phyloP scores from a whole-genome alignment of 1,140 invertebrate genomes.

The Thereuonema tuberculata region DNA sequence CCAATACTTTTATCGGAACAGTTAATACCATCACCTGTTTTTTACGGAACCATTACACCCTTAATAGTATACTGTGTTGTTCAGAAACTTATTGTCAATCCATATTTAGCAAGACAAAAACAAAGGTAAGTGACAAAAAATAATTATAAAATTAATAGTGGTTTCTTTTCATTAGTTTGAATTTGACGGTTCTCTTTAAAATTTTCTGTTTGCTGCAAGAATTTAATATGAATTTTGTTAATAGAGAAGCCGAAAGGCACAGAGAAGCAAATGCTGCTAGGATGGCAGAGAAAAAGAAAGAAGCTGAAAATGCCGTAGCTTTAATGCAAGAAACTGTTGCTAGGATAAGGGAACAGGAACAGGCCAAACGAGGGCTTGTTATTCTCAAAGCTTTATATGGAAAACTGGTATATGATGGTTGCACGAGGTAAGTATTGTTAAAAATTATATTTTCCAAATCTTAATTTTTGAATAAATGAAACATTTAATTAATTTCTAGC shows the following conservation, averaged over 20 bases:
- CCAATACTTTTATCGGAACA: conserved; percentile 85
- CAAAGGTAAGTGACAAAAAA: conserved; percentile 50
- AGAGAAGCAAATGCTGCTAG: conserved; percentile 36
- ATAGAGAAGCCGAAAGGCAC: conserved; percentile 31
- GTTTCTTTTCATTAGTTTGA: no score
- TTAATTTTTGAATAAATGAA: no score
- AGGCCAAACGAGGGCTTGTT: conserved; percentile 61
- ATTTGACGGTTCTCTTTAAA: neutral
- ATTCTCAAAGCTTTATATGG: conserved; percentile 69
- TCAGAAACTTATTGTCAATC: conserved; percentile 76
- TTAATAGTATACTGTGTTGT: conserved; percentile 60
- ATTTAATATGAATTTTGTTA: neutral
- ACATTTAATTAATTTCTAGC: no score
- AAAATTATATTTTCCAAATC: no score
- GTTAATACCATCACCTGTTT: conserved; percentile 69
- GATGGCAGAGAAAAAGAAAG: conserved; percentile 58
- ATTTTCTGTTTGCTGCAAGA: neutral
- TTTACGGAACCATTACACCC: conserved; percentile 83
- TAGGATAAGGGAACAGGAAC: conserved; percentile 46
- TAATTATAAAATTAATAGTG: neutral
- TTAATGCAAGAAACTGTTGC: conserved; percentile 56
- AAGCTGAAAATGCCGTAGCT: conserved; percentile 69
- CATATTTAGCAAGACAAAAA: conserved; percentile 60
- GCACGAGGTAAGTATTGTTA: neutral
- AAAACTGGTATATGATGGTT: conserved; percentile 22